phyloP scores from a whole-genome alignment of 1,140 invertebrate species.

The Octopus sinensis region DNA sequence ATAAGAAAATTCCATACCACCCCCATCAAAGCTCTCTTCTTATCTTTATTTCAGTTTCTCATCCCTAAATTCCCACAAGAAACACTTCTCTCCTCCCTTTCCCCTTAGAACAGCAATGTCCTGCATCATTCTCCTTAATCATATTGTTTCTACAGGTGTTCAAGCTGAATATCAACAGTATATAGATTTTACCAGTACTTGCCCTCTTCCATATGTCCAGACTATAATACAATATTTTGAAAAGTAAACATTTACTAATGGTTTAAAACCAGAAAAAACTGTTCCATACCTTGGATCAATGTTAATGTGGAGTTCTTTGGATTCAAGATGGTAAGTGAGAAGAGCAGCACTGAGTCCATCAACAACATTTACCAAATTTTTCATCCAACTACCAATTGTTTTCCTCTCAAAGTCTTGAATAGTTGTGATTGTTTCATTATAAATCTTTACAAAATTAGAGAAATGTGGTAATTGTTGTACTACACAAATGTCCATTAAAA shows the following conservation, averaged over 20 bases:
- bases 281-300: constrained; percentile 51
- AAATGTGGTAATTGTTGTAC: constrained; percentile 51
- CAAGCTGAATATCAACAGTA: too few relatives aligned
- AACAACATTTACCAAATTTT: constrained; percentile 50
- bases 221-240: neutral
- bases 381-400: constrained; percentile 55
- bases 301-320: constrained; percentile 53
- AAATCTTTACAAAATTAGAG: constrained; percentile 48
- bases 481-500: constrained; percentile 49
- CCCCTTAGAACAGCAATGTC: too few relatives aligned
- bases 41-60: too few relatives aligned
- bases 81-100: too few relatives aligned
- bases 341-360: constrained; percentile 51
- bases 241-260: neutral
- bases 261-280: neutral
- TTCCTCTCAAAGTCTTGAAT: constrained; percentile 55
- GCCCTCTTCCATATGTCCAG: too few relatives aligned
- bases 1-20: too few relatives aligned
- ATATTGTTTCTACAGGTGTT: too few relatives aligned
- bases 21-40: too few relatives aligned
- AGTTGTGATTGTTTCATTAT: constrained; percentile 53
- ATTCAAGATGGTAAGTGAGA: constrained; percentile 51
- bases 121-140: too few relatives aligned
- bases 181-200: too few relatives aligned
- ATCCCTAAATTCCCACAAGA: too few relatives aligned